Evolutionary conservation across 2,113 vertebrate species (phyloP).

Genomic region (Salminus brasiliensis): DNA sequence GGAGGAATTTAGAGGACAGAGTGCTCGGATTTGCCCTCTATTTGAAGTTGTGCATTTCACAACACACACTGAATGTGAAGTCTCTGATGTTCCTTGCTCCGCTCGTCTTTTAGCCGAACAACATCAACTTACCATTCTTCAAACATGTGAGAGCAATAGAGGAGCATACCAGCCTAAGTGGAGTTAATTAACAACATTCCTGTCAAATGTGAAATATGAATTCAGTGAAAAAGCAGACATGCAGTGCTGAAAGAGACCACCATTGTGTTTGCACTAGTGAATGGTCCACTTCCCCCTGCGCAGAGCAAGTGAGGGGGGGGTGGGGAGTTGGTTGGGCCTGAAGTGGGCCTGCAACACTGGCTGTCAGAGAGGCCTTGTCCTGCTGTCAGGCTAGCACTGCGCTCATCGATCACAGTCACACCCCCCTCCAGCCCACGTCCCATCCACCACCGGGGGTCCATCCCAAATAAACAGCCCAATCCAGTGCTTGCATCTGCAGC

Average conservation of each 20-base stretch:
- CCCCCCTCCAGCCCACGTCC: constrained; percentile 63
- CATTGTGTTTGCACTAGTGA: constrained; percentile 50
- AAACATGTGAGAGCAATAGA: constrained; percentile 40
- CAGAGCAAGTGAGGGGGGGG: constrained; percentile 24
- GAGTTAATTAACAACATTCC: constrained; percentile 53
- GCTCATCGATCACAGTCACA: constrained; percentile 76
- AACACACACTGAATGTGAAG: neutral
- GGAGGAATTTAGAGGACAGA: constrained; percentile 31
- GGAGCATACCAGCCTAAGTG: constrained; percentile 23
- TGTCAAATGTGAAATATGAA: constrained; percentile 52
- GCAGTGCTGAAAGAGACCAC: constrained; percentile 43
- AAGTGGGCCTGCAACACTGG: constrained; percentile 65
- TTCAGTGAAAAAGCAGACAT: constrained; percentile 53
- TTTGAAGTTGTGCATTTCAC: neutral
- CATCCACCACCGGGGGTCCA: constrained; percentile 65
- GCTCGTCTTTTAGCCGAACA: neutral
- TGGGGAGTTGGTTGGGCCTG: constrained; percentile 37
- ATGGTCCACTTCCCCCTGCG: constrained; percentile 35
- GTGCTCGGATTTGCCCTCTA: constrained; percentile 23
- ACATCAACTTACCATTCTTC: constrained; percentile 30
- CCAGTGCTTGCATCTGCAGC: constrained; percentile 57
- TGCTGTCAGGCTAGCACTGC: constrained; percentile 64
- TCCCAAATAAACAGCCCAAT: constrained; percentile 66
- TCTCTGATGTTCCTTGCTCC: too few species aligned
- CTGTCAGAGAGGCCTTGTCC: constrained; percentile 67